phyloP scores from a whole-genome alignment of 2,888 invertebrate genomes.

The Endotricha flammealis region DNA sequence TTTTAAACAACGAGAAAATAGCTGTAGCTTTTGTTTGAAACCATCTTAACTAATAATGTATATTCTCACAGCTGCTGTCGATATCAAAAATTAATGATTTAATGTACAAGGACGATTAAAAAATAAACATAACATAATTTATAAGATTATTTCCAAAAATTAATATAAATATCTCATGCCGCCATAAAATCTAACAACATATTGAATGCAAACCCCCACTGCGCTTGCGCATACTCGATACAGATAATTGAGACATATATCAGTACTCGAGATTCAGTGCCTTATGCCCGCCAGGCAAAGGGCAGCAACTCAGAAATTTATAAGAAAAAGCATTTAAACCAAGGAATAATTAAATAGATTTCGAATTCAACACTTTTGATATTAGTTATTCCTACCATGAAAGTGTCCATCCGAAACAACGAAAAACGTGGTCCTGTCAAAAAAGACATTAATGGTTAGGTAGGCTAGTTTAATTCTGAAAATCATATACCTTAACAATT shows the following conservation, averaged over 20 bases:
- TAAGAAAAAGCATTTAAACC: not conserved
- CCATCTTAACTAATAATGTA: too few relatives aligned
- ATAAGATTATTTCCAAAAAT: constrained; percentile 26
- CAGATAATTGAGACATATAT: constrained; percentile 67
- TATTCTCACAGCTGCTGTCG: too few relatives aligned
- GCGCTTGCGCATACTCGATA: constrained; percentile 41
- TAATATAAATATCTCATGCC: constrained; percentile 31
- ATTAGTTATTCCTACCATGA: too few relatives aligned
- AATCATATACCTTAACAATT: too few relatives aligned
- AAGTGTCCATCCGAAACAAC: too few relatives aligned
- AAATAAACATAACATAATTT: constrained; percentile 25
- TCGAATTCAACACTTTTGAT: too few relatives aligned
- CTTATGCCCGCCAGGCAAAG: constrained; percentile 22
- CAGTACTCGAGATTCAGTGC: constrained; percentile 29
- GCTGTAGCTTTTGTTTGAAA: too few relatives aligned
- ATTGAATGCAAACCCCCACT: constrained; percentile 52
- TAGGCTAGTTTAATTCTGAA: too few relatives aligned
- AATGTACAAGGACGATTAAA: constrained; percentile 7
- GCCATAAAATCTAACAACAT: constrained; percentile 39
- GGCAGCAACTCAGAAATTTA: constrained; percentile 13
- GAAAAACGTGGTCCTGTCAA: too few relatives aligned
- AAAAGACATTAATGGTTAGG: too few relatives aligned
- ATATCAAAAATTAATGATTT: constrained; percentile 2
- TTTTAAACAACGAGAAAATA: too few relatives aligned
- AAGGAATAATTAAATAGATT: too few relatives aligned